Evolutionary conservation across 2,888 invertebrate species (phyloP), one percentile per base, ranked within the genome.

Genomic region (Thecocarcelia acutangulata): DNA sequence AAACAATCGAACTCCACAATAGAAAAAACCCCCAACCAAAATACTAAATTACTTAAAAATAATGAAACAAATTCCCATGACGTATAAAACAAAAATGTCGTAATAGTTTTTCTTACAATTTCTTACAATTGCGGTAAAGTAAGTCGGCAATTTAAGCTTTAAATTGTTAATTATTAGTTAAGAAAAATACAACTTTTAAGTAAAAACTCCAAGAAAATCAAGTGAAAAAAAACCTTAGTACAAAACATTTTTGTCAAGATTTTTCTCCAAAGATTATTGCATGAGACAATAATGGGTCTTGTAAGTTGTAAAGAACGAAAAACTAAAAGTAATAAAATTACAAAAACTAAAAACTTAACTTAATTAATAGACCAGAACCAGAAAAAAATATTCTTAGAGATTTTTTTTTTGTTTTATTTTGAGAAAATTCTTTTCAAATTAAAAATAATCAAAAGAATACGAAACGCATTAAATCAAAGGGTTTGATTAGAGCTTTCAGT

Each of bases 91-190:
- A 56, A 68, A 68, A 70, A 75, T 82, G 78, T 82, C 78, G 74
- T 78, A 82, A 82, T 74, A 15, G 33, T 48, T 44, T 12, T 33
- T 68, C 59, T 54, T 50, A n/a, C 37, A 42, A 42, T 77, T 72
- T 72, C 64, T 52, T 73, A 61, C 66, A 70, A 54, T 76, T 61
- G 72, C 56, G 63, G 69, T 59, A 80, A 75, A 75, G 52, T 70
- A 80, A 80, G 74, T 64, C 78, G 58, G 76, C 83, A 83, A 80
- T 80, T 83, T 83, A 83, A 83, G 69, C 77, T 83, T 74, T 77
- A 83, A 83, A 80, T 83, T 77, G 66, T 73, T 83, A 83, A 83
- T 80, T 80, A 83, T 77, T 83, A 83, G 76, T 83, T 77, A 68
- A 69, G 63, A 76, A 72, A 70, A 56, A 64, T 37, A 61, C 54